Evolutionary conservation across 35 echinoderm and acorn worm genomes (phyloP), one percentile per base, ranked within the genome.

Genomic region (Acanthaster planci): DNA sequence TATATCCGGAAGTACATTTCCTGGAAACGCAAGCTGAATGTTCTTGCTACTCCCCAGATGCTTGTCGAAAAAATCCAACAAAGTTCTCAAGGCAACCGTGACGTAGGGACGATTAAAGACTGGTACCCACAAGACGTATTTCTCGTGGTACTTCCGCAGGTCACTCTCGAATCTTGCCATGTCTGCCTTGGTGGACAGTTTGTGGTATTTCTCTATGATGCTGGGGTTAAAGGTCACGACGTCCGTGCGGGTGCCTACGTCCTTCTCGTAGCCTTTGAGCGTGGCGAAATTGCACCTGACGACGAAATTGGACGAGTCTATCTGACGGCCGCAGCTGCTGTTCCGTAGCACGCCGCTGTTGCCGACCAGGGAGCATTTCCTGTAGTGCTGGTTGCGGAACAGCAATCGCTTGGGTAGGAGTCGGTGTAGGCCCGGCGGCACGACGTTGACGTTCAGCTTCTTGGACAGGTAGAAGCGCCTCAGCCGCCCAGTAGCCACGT

Each of bases 151-250:
- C 19, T 72, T 84, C 38, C 82, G 52, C 37, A 99, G 79, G 18
- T 85, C 72, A 60, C 82, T 21, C 44, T 88, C 50, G 68, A 99
- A 99, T 51, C 50, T 42, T 38, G 22, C 55, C 57, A 32, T 85
- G 47, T 91, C 92, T 40, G 39, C 9, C 18, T 89, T 81, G 23
- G 77, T 85, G 27, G 50, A 51, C 0, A 99, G 78, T 37, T 80
- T 88, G 59, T 88, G 90, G 21, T 83, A 84, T 39, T 78, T 80
- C 81, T 92, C 85, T 72, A 99, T 42, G 51, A 99, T 99, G 76
- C 96, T 93, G 0, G 96, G 96, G 51, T 99, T 99, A 81, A 99
- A 94, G 8, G 96, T 99, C 58, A 99, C 55, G 37, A 99, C 81
- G 72, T 99, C 83, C 8, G 92, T 94, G 67, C 80, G 88, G 1